Evolutionary conservation across 1,140 invertebrate species (phyloP).

Genomic region (Drosophila dunni): DNA sequence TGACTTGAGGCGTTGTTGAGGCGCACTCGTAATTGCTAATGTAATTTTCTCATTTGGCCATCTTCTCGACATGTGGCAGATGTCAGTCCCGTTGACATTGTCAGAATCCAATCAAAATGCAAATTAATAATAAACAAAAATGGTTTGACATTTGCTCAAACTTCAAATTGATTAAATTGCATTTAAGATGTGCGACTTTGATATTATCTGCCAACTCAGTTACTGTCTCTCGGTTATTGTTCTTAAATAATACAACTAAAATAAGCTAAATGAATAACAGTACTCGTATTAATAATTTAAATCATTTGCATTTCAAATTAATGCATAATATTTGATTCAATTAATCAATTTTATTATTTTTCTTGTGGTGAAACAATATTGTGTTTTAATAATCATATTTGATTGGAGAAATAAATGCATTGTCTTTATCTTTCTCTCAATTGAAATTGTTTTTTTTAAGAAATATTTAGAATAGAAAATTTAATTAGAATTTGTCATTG

Average conservation of each 20-base stretch:
- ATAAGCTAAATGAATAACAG: not conserved
- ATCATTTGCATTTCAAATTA: not conserved
- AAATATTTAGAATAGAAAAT: not conserved
- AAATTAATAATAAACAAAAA: conserved; percentile 83
- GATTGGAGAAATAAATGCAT: not conserved
- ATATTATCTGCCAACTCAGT: conserved; percentile 18
- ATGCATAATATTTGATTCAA: not conserved
- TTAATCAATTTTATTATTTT: not conserved
- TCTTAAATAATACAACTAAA: not conserved
- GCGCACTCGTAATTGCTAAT: conserved; percentile 44
- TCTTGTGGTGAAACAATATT: not conserved
- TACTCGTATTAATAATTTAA: conserved; percentile 3
- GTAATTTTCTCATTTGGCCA: conserved; percentile 66
- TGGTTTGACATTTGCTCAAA: conserved; percentile 67
- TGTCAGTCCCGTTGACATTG: conserved; percentile 68
- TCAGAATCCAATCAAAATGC: conserved; percentile 77
- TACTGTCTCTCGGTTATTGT: not conserved
- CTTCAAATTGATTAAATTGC: conserved; percentile 69
- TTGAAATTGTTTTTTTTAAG: not conserved
- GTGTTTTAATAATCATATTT: not conserved
- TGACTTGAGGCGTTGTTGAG: conserved; percentile 45
- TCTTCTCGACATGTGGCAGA: conserved; percentile 58
- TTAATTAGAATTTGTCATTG: not conserved
- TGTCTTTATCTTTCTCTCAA: not conserved
- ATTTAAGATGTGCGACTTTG: conserved; percentile 26